Conservation (phyloP, 1,140 invertebrate species). For the Bicyclus anynana region DNA sequence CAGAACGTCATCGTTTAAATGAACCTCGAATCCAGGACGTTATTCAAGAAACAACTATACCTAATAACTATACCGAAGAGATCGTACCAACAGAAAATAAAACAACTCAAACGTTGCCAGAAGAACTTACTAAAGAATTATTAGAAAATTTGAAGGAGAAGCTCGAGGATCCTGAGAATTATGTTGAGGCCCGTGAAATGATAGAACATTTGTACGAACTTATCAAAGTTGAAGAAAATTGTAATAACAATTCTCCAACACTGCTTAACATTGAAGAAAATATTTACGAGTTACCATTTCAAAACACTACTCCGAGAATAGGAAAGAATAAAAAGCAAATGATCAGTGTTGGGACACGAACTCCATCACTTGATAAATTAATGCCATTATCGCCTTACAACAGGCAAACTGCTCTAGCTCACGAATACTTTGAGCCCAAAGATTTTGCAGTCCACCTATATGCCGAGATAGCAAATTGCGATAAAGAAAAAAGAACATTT, state of each 20-base stretch:
- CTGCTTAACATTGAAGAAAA: conserved; percentile 77
- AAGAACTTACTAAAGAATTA: conserved; percentile 86
- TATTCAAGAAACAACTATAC: conserved; percentile 65
- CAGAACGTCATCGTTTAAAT: conserved; percentile 77
- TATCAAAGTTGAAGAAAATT: conserved; percentile 85
- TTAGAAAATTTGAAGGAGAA: conserved; percentile 82
- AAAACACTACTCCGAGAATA: conserved; percentile 62
- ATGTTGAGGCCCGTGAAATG: conserved; percentile 85
- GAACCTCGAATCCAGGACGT: conserved; percentile 67
- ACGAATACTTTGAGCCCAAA: conserved; percentile 85
- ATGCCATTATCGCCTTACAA: conserved; percentile 72
- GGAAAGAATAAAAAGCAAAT: conserved; percentile 68
- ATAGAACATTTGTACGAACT: conserved; percentile 88
- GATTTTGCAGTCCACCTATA: conserved; percentile 84
- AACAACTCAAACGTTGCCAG: conserved; percentile 84
- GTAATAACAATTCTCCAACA: conserved; percentile 77
- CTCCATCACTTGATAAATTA: conserved; percentile 81
- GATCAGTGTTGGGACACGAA: conserved; percentile 79
- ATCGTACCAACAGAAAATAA: conserved; percentile 80
- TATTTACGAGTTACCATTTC: conserved; percentile 81
- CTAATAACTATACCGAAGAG: conserved; percentile 49
- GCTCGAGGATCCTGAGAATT: conserved; percentile 84
- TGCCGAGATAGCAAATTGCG: conserved; percentile 80
- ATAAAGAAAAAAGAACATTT: conserved; percentile 55
- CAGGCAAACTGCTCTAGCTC: conserved; percentile 78